Base-by-base conservation (phyloP, 2,888 invertebrate genomes). In the Hetaerina titia region DNA sequence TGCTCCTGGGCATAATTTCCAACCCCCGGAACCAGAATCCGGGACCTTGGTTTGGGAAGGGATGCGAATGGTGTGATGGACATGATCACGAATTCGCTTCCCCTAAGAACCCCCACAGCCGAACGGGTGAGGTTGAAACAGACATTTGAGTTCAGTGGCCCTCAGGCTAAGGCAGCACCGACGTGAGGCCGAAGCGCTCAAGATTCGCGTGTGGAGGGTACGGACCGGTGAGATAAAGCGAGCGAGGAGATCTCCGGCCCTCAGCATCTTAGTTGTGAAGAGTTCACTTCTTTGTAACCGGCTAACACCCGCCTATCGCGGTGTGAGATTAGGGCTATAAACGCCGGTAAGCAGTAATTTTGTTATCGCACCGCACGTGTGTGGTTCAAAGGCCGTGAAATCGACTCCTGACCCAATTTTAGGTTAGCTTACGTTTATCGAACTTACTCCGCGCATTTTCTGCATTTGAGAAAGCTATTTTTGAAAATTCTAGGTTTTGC, bases 331-430 rank as follows among this genome's bases (percentile, higher is more conserved):
- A 22, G 22, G 17, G 60, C 69, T 7, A n/a, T 22, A 69, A 69
- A 22, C 69, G 22, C 19, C n/a, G n/a, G 0, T 7, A 22, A 69
- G 22, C 69, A 19, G 69, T 69, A n/a, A 64, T 69, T 69, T 69
- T n/a, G 8, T n/a, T n/a, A 69, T 69, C 69, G 69, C 19, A 69
- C 69, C 22, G n/a, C 69, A 7, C 69, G 19, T 22, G 69, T 69
- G 69, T 22, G n/a, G 69, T 69, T 69, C 22, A 69, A 69, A 69
- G 69, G 69, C 69, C 69, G 69, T 69, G 69, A 69, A 69, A 69
- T 69, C 69, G 69, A 69, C 69, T 69, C 69, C 69, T 69, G 69
- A 69, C 69, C 69, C 22, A 69, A n/a, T 69, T 69, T n/a, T 5
- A 22, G 19, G 22, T 1, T 7, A 7, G 22, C 69, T 19, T 2